Conservation (phyloP, 2,113 vertebrate species). For the Antigone vipio region DNA sequence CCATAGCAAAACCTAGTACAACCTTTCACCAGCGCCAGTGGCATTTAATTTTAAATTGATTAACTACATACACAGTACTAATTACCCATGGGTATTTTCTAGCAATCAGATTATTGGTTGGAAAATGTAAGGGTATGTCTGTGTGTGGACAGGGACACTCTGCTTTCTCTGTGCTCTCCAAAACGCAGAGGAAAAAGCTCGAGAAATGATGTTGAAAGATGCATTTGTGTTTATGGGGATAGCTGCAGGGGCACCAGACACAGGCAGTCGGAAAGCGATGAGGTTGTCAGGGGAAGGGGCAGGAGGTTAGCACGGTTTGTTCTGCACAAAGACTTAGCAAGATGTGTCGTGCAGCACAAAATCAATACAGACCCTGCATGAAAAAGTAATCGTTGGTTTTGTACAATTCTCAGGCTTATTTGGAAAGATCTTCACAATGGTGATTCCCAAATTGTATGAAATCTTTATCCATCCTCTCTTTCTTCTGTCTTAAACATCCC, state of each 20-base stretch:
- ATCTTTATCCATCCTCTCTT: background rate
- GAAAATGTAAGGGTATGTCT: background rate
- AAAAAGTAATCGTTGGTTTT: background rate
- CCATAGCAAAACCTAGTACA: background rate
- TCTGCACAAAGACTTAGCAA: background rate
- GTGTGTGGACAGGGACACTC: background rate
- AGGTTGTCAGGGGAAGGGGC: background rate
- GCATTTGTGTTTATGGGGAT: background rate
- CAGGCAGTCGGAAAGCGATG: background rate
- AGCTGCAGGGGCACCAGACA: background rate
- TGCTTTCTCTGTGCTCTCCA: background rate
- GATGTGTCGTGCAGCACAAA: background rate
- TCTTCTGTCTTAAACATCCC: background rate
- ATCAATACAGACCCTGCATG: background rate
- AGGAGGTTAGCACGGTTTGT: background rate
- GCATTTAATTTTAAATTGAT: conserved; percentile 47
- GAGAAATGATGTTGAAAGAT: background rate
- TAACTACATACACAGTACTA: conserved; percentile 7
- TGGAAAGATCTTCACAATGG: background rate
- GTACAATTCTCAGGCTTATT: background rate
- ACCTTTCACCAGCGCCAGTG: background rate
- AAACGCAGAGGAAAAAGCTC: background rate
- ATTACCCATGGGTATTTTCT: conserved; percentile 2
- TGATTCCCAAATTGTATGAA: background rate
- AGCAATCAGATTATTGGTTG: background rate